phyloP scores from a whole-genome alignment of 2,113 vertebrate genomes.

The Charina bottae region DNA sequence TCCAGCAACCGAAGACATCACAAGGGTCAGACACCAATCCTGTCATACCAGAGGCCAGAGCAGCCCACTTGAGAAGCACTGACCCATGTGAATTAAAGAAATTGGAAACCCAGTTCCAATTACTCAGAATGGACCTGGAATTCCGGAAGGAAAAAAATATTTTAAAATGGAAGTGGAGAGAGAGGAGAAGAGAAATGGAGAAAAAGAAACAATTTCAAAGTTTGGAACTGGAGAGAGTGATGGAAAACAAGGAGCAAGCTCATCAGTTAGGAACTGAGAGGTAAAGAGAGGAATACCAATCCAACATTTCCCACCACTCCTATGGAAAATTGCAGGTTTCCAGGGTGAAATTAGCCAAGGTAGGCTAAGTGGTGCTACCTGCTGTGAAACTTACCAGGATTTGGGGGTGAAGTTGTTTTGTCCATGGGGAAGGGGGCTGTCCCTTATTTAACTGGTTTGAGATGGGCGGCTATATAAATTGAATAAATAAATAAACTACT shows the following conservation, averaged over 20 bases:
- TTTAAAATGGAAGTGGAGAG: neutral
- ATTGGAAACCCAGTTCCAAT: neutral
- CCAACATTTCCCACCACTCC: neutral
- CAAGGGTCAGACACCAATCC: neutral
- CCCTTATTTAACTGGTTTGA: too few species aligned
- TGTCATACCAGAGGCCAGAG: neutral
- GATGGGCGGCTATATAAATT: too few species aligned
- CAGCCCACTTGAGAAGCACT: neutral
- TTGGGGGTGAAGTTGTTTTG: neutral
- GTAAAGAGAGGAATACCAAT: neutral
- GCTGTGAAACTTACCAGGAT: neutral
- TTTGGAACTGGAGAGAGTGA: neutral
- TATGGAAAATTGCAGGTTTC: neutral
- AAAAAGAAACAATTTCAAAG: neutral
- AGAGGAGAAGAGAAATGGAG: neutral
- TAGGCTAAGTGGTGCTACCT: neutral
- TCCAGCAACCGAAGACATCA: neutral
- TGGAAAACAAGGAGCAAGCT: neutral
- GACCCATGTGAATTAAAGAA: neutral
- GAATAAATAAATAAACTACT: too few species aligned
- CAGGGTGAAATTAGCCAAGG: neutral
- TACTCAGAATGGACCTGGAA: neutral
- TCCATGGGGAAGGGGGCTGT: neutral
- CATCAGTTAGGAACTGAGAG: neutral
- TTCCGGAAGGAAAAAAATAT: neutral